Evolutionary conservation across 1,140 invertebrate genomes (phyloP), one percentile per base, ranked within the genome.

Genomic region (Orius insidiosus): DNA sequence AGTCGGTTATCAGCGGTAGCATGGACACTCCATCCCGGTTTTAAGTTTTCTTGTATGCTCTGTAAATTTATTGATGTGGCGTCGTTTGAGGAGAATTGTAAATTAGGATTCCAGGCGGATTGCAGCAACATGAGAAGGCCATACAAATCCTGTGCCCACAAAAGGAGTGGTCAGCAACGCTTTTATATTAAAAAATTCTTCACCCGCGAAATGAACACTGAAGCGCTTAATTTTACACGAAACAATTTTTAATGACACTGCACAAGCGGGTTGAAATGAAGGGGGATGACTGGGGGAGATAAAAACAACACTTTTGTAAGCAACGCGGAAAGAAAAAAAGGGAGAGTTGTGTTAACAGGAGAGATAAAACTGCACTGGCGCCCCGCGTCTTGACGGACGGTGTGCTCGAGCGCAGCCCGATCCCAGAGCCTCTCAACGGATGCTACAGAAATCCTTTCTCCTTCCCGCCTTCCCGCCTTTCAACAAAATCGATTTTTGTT

Each of bases 1-100:
- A 81, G 68, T 48, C 79, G 63, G n/a, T 77, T 77, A 55, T 80
- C 77, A 52, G 74, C 72, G 53, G 71, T 74, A n/a, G 70, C 66
- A 58, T 80, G 77, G n/a, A n/a, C 74, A 4, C 73, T 80, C 75
- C 78, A 82, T 54, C 76, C 77, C 10, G 64, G 61, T 37, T 56
- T 57, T 18, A 55, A 44, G 30, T 50, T 49, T 16, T 57, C 50
- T 41, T 57, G 56, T 31, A 55, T 51, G 35, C 36, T 41, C 44
- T 52, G 49, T 32, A 57, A 46, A 35, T 35, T 39, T n/a, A 44
- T 41, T 9, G 46, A 41, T n/a, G n/a, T 16, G 19, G 16, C 39
- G 16, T 53, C 50, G 32, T 53, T 42, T 19, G 46, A 46, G 15
- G 52, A n/a, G 16, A 38, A 49, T 42, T 43, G 50, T 19, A 49